These are phyloP conservation scores for Phyllotreta striolata DNA, from an alignment of 2,888 invertebrate species.

Conservation along the genomic window DNA sequence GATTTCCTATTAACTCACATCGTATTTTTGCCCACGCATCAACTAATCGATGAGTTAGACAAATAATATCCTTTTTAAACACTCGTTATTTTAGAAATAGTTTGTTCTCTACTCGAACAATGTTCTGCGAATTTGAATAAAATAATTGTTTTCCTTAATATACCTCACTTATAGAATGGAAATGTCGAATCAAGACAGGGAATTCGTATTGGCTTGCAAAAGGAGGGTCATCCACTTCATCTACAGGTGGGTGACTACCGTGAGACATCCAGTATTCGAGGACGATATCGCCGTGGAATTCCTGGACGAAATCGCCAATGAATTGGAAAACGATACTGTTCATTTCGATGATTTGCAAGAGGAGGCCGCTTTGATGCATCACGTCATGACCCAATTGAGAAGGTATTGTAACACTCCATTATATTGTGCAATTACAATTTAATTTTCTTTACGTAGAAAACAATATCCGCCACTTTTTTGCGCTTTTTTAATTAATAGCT, in stretches of 20 bases:
- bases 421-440: neutral
- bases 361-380: slow-evolving; percentile 74
- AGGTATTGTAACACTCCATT: too few species aligned
- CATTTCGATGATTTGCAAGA: slow-evolving; percentile 68
- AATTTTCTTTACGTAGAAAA: too few species aligned
- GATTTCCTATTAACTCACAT: slow-evolving; percentile 85
- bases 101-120: too few species aligned
- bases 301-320: slow-evolving; percentile 76
- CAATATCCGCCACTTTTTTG: too few species aligned
- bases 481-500: too few species aligned
- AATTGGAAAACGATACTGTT: slow-evolving; percentile 72
- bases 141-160: slow-evolving; percentile 30
- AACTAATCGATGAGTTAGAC: slow-evolving; percentile 75
- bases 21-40: slow-evolving; percentile 81
- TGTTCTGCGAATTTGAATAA: too few species aligned
- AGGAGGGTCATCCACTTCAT: slow-evolving; percentile 81
- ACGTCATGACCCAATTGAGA: slow-evolving; percentile 70
- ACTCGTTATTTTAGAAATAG: neutral
- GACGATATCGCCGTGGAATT: slow-evolving; percentile 76
- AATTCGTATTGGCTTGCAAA: slow-evolving; percentile 74
- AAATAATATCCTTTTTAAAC: slow-evolving; percentile 76
- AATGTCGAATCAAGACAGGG: slow-evolving; percentile 68
- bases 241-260: slow-evolving; percentile 77
- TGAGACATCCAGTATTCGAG: slow-evolving; percentile 77
- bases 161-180: slow-evolving; percentile 66